These are phyloP conservation scores for Schizopygopsis pylzovi DNA, from an alignment of 2,797 vertebrate genomes.

Conservation along the genomic window DNA sequence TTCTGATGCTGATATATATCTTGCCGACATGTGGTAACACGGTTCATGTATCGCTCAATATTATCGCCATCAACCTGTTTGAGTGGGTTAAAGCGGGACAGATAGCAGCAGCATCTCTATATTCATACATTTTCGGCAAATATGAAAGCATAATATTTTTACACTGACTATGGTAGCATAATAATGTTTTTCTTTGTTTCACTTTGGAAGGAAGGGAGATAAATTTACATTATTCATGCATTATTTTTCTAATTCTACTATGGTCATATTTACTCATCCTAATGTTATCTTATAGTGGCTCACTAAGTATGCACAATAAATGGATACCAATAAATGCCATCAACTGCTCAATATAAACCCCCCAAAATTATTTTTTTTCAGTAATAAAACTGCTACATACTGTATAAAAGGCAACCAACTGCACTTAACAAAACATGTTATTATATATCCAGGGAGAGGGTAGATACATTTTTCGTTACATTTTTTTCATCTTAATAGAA, in stretches of 20 bases:
- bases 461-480: neutral
- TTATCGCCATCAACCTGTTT: too few species aligned
- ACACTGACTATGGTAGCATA: neutral
- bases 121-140: neutral
- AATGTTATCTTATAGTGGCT: neutral
- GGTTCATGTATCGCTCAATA: neutral
- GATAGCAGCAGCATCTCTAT: too few species aligned
- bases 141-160: neutral
- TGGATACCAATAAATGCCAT: neutral
- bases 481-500: too few species aligned
- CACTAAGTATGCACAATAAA: neutral
- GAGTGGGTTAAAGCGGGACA: neutral
- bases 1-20: too few species aligned
- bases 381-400: neutral
- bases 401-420: neutral
- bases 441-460: neutral
- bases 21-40: too few species aligned
- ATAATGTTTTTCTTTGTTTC: neutral
- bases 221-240: neutral
- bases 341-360: neutral
- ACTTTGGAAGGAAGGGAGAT: neutral
- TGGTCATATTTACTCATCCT: neutral
- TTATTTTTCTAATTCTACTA: neutral
- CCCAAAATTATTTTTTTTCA: neutral
- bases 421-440: too few species aligned